Base-by-base conservation (phyloP, 2,113 vertebrate genomes). In the Guaruba guarouba region DNA sequence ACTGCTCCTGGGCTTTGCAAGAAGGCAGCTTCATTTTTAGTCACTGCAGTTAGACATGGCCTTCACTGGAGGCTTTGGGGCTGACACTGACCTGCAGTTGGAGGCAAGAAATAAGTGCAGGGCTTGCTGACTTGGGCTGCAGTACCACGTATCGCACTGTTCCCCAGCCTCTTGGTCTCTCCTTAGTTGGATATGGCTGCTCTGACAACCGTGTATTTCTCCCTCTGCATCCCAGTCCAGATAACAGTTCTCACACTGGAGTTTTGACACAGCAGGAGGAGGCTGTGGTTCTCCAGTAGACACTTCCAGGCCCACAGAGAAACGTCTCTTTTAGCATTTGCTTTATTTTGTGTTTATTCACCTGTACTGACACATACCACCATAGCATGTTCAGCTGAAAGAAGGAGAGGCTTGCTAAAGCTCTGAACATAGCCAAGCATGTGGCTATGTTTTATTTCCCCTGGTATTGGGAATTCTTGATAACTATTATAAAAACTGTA, bases 331-430 rank as follows among this genome's bases (percentile, higher is more conserved):
- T 39, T 35, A 48, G 46, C 52, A 2, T 88, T 54, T 37, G 86
- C 93, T 95, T 91, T 85, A 68, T 95, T 97, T 94, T 66, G 54
- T 83, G 44, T 80, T 94, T 86, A 67, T 88, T 88, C 37, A 7
- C 2, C 55, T 77, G 71, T 70, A 55, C 61, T 78, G 57, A 93
- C 88, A 84, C 48, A 3, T 49, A 71, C 76, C 48, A 39, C n/a
- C 76, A 39, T 96, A 59, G 95, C 92, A 94, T 96, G 95, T 90
- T 94, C 76, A 92, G 90, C 92, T 94, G 62, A 48, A 67, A 94
- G 62, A 41, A 33, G 86, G 92, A 96, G 93, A 96, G 87, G 86
- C 95, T 97, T 93, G 93, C 95, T 95, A 84, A 84, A 93, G 67
- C 16, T 33, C 80, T 92, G 61, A 86, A 55, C 52, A 6, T 86